Evolutionary conservation across 2,888 invertebrate species (phyloP).

Genomic region (Deilephila elpenor): DNA sequence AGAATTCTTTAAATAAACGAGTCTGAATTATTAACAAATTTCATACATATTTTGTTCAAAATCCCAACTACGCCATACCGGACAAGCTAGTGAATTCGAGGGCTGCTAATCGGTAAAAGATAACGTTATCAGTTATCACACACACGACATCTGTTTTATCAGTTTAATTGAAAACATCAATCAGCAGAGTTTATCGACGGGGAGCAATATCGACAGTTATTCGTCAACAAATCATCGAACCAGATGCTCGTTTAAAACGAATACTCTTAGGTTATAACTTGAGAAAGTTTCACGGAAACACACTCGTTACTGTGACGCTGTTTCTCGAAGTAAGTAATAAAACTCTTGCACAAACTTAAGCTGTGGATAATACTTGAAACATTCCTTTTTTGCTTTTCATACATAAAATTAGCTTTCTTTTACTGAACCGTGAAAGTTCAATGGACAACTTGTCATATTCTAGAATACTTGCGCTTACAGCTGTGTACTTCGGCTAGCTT

Average conservation of each 20-base stretch:
- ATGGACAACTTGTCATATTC: too few species aligned
- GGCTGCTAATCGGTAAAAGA: slow-evolving; percentile 19
- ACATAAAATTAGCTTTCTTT: too few species aligned
- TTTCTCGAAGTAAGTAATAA: neutral
- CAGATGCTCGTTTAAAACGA: neutral
- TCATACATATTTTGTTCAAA: neutral
- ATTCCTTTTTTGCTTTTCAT: too few species aligned
- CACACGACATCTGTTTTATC: slow-evolving; percentile 7
- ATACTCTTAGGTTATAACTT: neutral
- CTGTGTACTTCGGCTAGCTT: too few species aligned
- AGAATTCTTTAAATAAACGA: too few species aligned
- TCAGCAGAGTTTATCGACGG: slow-evolving; percentile 21
- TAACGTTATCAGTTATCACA: slow-evolving; percentile 4
- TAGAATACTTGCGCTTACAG: too few species aligned
- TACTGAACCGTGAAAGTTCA: too few species aligned
- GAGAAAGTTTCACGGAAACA: neutral
- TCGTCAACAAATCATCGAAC: neutral
- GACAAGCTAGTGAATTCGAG: neutral
- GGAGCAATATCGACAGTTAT: slow-evolving; percentile 5
- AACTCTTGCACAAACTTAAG: neutral
- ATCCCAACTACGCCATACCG: neutral
- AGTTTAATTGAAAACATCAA: slow-evolving; percentile 26
- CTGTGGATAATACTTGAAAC: too few species aligned
- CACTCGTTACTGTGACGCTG: neutral
- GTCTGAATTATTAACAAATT: too few species aligned